phyloP scores from a whole-genome alignment of 2,113 vertebrate genomes.

The western clawed frog (Xenopus tropicalis) region DNA sequence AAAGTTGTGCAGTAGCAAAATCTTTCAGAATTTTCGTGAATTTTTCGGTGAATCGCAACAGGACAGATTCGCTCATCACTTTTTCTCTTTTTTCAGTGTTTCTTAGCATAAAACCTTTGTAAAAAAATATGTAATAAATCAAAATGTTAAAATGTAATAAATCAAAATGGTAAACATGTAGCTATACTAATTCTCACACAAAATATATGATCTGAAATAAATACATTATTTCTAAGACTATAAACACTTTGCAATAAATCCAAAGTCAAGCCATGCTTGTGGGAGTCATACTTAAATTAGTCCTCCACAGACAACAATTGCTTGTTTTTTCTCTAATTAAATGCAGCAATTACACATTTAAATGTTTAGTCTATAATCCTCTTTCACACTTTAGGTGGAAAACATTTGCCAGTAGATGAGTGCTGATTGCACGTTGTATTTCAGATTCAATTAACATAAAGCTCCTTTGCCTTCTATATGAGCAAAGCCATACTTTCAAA shows the following conservation, averaged over 20 bases:
- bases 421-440: slow-evolving; percentile 31
- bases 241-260: slow-evolving; percentile 39
- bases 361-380: slow-evolving; percentile 43
- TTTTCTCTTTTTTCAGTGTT: no score
- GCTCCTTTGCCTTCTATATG: slow-evolving; percentile 30
- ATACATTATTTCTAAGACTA: slow-evolving; percentile 32
- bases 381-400: slow-evolving; percentile 40
- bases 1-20: no score
- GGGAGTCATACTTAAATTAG: slow-evolving; percentile 28
- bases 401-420: slow-evolving; percentile 40
- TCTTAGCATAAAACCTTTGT: no score
- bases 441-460: slow-evolving; percentile 42
- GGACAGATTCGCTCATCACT: no score
- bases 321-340: slow-evolving; percentile 42
- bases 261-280: slow-evolving; percentile 19
- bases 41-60: no score
- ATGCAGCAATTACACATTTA: slow-evolving; percentile 37
- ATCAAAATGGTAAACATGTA: no score
- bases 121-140: no score
- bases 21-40: no score
- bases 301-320: slow-evolving; percentile 42
- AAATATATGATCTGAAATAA: neutral
- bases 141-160: slow-evolving; percentile 5
- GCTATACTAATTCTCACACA: no score
- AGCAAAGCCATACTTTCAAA: slow-evolving; percentile 44